Evolutionary conservation across 2,113 vertebrate genomes (phyloP).

Genomic region (Sebastes fasciatus): DNA sequence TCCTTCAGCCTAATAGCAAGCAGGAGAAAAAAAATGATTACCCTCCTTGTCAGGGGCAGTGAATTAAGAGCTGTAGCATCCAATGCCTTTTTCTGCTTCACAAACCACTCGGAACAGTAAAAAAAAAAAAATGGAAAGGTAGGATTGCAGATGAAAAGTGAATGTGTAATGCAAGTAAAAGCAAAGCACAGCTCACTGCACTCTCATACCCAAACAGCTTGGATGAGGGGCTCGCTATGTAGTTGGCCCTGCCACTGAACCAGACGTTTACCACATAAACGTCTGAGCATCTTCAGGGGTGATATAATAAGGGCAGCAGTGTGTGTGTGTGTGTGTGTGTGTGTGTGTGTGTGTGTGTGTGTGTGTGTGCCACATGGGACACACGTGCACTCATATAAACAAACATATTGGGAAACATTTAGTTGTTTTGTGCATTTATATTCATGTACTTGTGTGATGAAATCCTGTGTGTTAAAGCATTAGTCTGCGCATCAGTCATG

Average conservation of each 20-base stretch:
- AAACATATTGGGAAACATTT: background rate
- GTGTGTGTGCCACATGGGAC: background rate
- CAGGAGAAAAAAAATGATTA: conserved; percentile 51
- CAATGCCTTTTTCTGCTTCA: conserved; percentile 40
- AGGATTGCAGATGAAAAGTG: conserved; percentile 17
- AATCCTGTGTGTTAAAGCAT: background rate
- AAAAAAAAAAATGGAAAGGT: conserved; percentile 19
- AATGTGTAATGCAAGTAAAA: conserved; percentile 30
- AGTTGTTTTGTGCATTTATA: background rate
- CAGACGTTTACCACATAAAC: conserved; percentile 27
- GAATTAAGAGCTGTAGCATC: conserved; percentile 37
- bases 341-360: conserved; percentile 2
- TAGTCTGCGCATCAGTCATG: background rate
- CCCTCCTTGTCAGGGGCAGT: conserved; percentile 25
- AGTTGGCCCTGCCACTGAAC: conserved; percentile 6
- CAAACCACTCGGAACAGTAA: conserved; percentile 15
- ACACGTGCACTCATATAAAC: conserved; percentile 5
- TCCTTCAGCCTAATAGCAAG: conserved; percentile 49
- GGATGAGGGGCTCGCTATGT: background rate
- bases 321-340: conserved; percentile 3
- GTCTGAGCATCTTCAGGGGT: conserved; percentile 21
- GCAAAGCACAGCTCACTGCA: conserved; percentile 15
- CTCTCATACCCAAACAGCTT: conserved; percentile 6
- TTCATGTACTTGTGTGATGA: background rate
- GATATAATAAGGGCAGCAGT: conserved; percentile 11